A percentile compares a stretch with the other conserved stretches of the same genome.
Conservation (phyloP, 2,888 invertebrate genomes). For the Coleophora deauratella region DNA sequence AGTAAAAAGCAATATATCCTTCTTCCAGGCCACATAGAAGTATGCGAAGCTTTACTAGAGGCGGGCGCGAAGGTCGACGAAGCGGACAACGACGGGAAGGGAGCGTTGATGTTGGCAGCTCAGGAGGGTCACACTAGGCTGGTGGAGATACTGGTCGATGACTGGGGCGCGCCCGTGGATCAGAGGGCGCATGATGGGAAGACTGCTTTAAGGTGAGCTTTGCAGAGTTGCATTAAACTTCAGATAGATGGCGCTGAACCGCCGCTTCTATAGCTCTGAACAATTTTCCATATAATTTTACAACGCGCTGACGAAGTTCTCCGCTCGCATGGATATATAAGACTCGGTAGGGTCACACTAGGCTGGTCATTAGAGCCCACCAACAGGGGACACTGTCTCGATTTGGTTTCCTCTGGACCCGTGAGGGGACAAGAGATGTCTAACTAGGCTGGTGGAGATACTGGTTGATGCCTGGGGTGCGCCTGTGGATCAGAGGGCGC, state of each 20-base stretch:
- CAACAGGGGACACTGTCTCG: no score
- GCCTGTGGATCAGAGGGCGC: constrained; percentile 88
- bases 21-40: constrained; percentile 85
- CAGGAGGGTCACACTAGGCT: constrained; percentile 85
- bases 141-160: constrained; percentile 79
- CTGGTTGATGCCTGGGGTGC: constrained; percentile 84
- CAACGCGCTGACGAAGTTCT: no score
- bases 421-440: no score
- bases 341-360: constrained; percentile 88
- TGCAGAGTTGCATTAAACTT: background rate
- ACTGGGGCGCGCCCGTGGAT: constrained; percentile 85
- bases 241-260: no score
- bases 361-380: no score
- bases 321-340: no score
- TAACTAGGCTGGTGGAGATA: no score
- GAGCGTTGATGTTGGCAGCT: constrained; percentile 89
- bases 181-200: constrained; percentile 93
- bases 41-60: constrained; percentile 86
- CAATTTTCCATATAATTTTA: no score
- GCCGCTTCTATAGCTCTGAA: no score
- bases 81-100: constrained; percentile 93
- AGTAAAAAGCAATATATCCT: no score
- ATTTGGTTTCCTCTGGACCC: no score
- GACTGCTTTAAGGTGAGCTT: constrained; percentile 83
- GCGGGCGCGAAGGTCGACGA: constrained; percentile 92